A percentile compares a stretch with the other conserved stretches of the same genome.
These are phyloP conservation scores for Paraplagusia blochii DNA, from an alignment of 2,113 vertebrate species.

Conservation along the genomic window DNA sequence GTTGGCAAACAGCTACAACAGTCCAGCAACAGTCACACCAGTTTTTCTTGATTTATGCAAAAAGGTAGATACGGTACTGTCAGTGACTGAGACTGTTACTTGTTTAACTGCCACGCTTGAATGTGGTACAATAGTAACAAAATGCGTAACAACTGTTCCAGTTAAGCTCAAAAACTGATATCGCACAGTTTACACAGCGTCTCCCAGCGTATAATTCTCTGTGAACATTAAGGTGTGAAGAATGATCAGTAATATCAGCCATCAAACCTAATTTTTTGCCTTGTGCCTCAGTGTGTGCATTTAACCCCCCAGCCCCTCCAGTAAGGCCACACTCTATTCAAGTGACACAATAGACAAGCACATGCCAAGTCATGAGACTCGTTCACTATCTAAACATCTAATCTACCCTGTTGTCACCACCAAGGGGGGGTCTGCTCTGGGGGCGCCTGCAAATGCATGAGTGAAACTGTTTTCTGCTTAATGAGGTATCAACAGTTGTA, in stretches of 20 bases:
- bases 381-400: slow-evolving; percentile 60
- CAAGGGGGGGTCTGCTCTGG: slow-evolving; percentile 20
- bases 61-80: too few species aligned
- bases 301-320: background rate
- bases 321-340: slow-evolving; percentile 57
- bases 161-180: too few species aligned
- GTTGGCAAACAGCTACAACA: too few species aligned
- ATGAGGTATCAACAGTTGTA: background rate
- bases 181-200: too few species aligned
- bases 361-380: slow-evolving; percentile 63
- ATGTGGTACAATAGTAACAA: too few species aligned
- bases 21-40: too few species aligned
- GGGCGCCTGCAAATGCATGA: too few species aligned
- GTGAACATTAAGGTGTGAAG: background rate
- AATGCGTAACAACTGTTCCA: too few species aligned
- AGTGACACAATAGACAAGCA: slow-evolving; percentile 58
- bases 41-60: too few species aligned
- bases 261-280: slow-evolving; percentile 6
- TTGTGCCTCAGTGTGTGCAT: background rate
- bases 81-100: too few species aligned
- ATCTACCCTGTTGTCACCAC: slow-evolving; percentile 57
- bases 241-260: slow-evolving; percentile 5
- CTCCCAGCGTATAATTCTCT: background rate
- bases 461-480: slow-evolving; percentile 11
- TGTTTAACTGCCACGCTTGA: too few species aligned